Evolutionary conservation across 2,888 invertebrate genomes (phyloP).

Genomic region (Anthophora plumipes): DNA sequence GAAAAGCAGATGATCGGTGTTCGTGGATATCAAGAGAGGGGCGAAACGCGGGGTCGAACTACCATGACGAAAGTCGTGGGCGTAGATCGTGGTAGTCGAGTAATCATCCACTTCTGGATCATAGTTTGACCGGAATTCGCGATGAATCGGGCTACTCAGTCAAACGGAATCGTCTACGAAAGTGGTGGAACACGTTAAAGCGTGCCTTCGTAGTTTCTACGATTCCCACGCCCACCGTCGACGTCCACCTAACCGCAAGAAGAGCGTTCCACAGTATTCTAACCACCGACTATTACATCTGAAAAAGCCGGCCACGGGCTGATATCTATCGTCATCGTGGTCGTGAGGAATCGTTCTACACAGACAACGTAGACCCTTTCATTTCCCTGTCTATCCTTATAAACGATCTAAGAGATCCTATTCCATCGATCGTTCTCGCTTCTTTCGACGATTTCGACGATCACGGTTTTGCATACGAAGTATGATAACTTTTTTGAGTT

Average conservation of each 20-base stretch:
- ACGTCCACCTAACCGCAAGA: slow-evolving; percentile 65
- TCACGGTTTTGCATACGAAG: background rate
- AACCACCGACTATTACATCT: slow-evolving; percentile 74
- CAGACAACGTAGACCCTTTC: slow-evolving; percentile 20
- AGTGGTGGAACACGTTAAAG: slow-evolving; percentile 48
- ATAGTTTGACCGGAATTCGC: slow-evolving; percentile 28
- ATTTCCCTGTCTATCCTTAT: slow-evolving; percentile 32
- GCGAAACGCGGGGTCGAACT: slow-evolving; percentile 42
- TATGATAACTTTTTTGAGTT: background rate
- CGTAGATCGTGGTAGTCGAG: slow-evolving; percentile 53
- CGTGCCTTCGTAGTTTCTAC: slow-evolving; percentile 70
- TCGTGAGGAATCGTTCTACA: slow-evolving; percentile 42
- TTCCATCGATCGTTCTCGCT: background rate
- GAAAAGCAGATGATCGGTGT: slow-evolving; percentile 36
- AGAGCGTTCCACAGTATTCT: slow-evolving; percentile 50
- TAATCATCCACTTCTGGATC: slow-evolving; percentile 56
- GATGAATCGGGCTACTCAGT: slow-evolving; percentile 40
- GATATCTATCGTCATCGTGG: slow-evolving; percentile 59
- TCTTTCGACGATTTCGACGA: background rate
- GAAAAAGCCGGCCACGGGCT: slow-evolving; percentile 69
- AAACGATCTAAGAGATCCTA: slow-evolving; percentile 6
- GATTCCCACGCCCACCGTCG: slow-evolving; percentile 76
- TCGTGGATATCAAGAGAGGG: slow-evolving; percentile 30
- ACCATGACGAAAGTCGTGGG: slow-evolving; percentile 51
- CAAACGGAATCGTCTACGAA: slow-evolving; percentile 27